These are phyloP conservation scores for Delphinapterus leucas DNA, from an alignment of 2,113 vertebrate species.

Conservation along the genomic window DNA sequence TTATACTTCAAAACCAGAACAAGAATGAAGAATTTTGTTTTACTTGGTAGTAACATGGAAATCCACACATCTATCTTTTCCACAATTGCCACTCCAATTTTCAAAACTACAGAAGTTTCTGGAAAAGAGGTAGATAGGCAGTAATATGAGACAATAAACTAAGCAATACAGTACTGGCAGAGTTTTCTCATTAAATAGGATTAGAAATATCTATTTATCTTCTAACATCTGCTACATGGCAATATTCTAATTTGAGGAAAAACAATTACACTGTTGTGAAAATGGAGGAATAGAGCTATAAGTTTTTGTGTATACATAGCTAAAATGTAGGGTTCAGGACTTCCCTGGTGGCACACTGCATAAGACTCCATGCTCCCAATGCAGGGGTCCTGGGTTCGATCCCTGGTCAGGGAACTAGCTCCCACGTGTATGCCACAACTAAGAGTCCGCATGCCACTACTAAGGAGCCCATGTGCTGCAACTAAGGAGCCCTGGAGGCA, in stretches of 20 bases:
- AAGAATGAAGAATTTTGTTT: neutral
- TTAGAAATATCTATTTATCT: neutral
- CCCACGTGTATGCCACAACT: too few species aligned
- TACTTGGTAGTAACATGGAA: neutral
- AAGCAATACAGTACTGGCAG: neutral
- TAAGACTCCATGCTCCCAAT: too few species aligned
- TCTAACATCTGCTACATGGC: neutral
- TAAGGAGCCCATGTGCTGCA: too few species aligned
- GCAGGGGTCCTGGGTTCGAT: too few species aligned
- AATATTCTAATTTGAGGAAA: neutral
- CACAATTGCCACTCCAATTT: neutral
- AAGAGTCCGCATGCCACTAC: too few species aligned
- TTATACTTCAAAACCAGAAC: neutral
- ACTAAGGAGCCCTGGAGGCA: too few species aligned
- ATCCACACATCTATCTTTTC: neutral
- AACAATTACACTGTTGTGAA: neutral
- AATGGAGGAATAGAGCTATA: neutral
- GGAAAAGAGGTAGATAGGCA: neutral
- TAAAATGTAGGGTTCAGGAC: neutral
- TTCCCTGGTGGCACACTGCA: too few species aligned
- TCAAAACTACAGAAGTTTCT: neutral
- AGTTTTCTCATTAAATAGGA: neutral
- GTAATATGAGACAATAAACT: neutral
- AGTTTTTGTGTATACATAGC: neutral
- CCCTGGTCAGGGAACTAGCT: too few species aligned